A percentile compares a stretch with the other conserved stretches of the same genome.
Conservation (phyloP, 2,888 invertebrate species). For the Andrena flavipes region DNA sequence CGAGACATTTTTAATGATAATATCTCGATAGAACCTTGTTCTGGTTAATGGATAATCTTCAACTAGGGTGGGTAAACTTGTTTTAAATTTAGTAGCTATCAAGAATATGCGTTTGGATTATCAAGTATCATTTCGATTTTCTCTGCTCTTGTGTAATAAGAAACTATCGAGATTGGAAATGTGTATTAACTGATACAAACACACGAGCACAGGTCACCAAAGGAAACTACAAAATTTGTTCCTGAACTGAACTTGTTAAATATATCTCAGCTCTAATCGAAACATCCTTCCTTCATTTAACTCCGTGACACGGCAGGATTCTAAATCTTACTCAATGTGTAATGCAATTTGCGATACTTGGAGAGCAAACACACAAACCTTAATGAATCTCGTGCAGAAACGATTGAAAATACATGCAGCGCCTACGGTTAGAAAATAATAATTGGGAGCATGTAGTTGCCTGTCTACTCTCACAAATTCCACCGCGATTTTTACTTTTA, state of each 20-base stretch:
- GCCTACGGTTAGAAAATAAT: neutral
- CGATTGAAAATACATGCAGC: neutral
- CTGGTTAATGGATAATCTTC: constrained; percentile 10
- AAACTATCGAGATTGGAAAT: too few relatives aligned
- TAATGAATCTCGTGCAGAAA: neutral
- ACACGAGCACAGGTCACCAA: neutral
- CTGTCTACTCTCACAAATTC: neutral
- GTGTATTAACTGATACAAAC: too few relatives aligned
- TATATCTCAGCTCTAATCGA: neutral
- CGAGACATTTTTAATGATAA: neutral
- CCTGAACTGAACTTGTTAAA: neutral
- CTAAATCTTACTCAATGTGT: neutral
- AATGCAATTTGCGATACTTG: neutral
- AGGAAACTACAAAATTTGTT: neutral
- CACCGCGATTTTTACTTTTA: constrained; percentile 8
- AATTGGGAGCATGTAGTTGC: neutral
- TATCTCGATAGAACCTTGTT: too few relatives aligned
- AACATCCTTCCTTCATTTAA: neutral
- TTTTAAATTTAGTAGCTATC: neutral
- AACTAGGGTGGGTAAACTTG: neutral
- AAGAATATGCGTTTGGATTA: neutral
- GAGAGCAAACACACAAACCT: neutral
- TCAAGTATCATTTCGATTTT: neutral
- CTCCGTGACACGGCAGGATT: neutral
- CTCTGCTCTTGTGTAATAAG: too few relatives aligned